These are phyloP conservation scores for cattle (Bos taurus) DNA, from an alignment of 2,113 vertebrate species.

Conservation along the genomic window DNA sequence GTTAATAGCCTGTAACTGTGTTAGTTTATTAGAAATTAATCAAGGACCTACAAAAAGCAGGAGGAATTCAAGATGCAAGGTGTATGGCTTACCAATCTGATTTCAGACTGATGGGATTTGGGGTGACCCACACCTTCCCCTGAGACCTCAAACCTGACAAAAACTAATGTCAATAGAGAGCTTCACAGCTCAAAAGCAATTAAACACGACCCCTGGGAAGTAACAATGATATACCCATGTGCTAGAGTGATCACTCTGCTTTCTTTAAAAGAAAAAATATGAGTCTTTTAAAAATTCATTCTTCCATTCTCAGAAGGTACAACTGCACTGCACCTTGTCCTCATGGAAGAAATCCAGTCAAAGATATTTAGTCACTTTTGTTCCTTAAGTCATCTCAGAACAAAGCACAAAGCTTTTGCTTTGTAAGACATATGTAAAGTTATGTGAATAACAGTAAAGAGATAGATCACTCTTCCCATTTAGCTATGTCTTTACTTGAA, in stretches of 20 bases:
- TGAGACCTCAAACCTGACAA: constrained; percentile 7
- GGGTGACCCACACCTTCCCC: constrained; percentile 44
- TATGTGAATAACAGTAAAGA: neutral
- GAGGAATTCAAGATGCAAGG: constrained; percentile 55
- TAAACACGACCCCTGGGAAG: constrained; percentile 37
- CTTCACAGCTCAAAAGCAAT: constrained; percentile 19
- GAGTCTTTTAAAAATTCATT: constrained; percentile 27
- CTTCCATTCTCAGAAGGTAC: constrained; percentile 1
- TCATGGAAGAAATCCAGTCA: neutral
- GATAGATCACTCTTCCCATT: neutral
- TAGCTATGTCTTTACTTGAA: neutral
- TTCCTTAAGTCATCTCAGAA: neutral
- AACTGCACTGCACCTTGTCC: neutral
- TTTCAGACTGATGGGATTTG: constrained; percentile 75
- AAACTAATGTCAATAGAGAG: constrained; percentile 47
- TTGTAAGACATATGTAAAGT: neutral
- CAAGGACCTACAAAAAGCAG: constrained; percentile 41
- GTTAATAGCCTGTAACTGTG: constrained; percentile 56
- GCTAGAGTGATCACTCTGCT: constrained; percentile 42
- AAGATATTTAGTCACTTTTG: constrained; percentile 1
- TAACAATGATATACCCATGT: neutral
- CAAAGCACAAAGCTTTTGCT: neutral
- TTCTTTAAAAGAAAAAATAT: constrained; percentile 56
- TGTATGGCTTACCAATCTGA: constrained; percentile 67
- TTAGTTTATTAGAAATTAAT: constrained; percentile 72